Evolutionary conservation across 2,888 invertebrate genomes (phyloP).

Genomic region (Rhagium mordax): DNA sequence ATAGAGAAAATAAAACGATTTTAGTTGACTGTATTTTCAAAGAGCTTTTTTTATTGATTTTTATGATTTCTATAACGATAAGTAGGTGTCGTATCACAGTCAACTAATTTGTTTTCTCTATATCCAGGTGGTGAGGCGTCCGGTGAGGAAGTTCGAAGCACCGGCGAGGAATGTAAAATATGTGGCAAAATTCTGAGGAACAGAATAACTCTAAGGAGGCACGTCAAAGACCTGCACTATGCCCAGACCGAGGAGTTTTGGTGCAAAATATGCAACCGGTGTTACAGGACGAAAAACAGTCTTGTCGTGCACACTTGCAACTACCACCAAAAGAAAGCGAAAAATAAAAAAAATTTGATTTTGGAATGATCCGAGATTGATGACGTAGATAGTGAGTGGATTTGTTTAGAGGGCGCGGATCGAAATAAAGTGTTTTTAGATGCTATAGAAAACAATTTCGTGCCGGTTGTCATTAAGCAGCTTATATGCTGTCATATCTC

Average conservation of each 20-base stretch:
- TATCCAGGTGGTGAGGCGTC: constrained; percentile 55
- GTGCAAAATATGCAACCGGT: constrained; percentile 62
- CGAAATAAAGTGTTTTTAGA: constrained; percentile 2
- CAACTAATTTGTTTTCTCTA: constrained; percentile 59
- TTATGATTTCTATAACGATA: constrained; percentile 38
- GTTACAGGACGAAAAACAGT: constrained; percentile 64
- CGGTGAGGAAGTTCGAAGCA: constrained; percentile 24
- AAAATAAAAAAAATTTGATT: constrained; percentile 35
- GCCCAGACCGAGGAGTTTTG: constrained; percentile 61
- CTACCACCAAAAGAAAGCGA: constrained; percentile 60
- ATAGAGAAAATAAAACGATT: constrained; percentile 56
- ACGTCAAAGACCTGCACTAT: constrained; percentile 63
- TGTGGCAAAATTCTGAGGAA: constrained; percentile 64
- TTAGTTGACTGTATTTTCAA: constrained; percentile 57
- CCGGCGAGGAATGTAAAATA: constrained; percentile 60
- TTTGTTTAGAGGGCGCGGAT: neutral
- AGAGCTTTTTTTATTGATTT: constrained; percentile 50
- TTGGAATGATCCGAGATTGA: constrained; percentile 30
- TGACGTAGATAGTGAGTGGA: constrained; percentile 35
- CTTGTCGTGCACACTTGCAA: constrained; percentile 63
- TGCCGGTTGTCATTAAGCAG: neutral
- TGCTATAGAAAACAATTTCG: neutral
- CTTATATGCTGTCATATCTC: too few species aligned
- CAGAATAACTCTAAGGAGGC: constrained; percentile 61
- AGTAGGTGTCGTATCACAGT: constrained; percentile 46